These are phyloP conservation scores for Penaeus indicus DNA, from an alignment of 1,140 invertebrate species.

Conservation along the genomic window DNA sequence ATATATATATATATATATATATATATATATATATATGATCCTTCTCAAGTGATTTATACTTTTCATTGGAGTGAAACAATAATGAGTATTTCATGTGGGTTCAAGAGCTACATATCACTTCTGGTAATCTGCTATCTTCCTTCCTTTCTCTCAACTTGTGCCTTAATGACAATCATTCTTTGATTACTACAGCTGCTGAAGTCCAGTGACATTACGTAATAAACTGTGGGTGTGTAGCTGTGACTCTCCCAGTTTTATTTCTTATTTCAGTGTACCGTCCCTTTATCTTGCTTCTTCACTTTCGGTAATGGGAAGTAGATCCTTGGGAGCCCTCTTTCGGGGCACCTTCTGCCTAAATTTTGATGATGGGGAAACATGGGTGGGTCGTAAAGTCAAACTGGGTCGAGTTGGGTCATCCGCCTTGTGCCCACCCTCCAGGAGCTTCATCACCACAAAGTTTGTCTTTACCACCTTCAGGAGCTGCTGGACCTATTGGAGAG, in stretches of 20 bases:
- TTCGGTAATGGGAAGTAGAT: conserved; percentile 55
- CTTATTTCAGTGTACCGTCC: neutral
- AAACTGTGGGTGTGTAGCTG: too few relatives aligned
- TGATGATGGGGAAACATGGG: conserved; percentile 92
- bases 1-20: too few relatives aligned
- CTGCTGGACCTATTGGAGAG: conserved; percentile 79
- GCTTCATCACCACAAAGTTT: conserved; percentile 94
- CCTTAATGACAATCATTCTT: too few relatives aligned
- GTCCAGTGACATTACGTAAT: too few relatives aligned
- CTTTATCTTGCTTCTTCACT: conserved; percentile 51
- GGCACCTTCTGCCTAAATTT: conserved; percentile 61
- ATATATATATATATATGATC: too few relatives aligned
- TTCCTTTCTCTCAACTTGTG: too few relatives aligned
- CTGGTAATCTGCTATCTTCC: too few relatives aligned
- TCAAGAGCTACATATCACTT: too few relatives aligned
- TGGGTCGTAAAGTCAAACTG: conserved; percentile 92
- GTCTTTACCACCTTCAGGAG: conserved; percentile 82
- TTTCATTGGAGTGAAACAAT: too few relatives aligned
- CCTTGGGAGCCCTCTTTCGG: conserved; percentile 52
- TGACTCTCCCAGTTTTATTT: neutral
- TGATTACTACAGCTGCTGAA: too few relatives aligned
- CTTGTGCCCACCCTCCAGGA: conserved; percentile 79
- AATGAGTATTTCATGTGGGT: too few relatives aligned
- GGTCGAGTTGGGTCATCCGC: conserved; percentile 81
- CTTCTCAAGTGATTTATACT: too few relatives aligned